Conservation (phyloP, 2,113 vertebrate species). For the Donacobius atricapilla region DNA sequence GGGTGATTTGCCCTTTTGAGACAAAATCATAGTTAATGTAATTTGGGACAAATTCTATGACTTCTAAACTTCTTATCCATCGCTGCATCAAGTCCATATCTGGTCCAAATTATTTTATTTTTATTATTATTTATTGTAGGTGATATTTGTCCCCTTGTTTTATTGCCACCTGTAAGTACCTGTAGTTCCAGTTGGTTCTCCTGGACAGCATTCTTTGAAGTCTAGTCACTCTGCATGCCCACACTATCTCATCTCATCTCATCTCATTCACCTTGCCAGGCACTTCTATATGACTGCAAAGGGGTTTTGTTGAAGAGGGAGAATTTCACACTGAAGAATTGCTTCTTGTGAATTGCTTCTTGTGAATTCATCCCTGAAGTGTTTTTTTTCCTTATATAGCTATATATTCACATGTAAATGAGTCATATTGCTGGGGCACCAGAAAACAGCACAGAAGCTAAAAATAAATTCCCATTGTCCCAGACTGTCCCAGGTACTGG, state of each 20-base stretch:
- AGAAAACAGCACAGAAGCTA: not conserved
- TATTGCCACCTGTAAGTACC: not conserved
- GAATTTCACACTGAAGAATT: not conserved
- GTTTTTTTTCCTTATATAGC: not conserved
- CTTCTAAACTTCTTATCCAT: not conserved
- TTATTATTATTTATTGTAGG: not conserved
- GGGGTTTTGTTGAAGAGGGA: not conserved
- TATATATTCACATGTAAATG: not conserved
- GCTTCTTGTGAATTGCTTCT: not conserved
- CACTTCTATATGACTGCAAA: not conserved
- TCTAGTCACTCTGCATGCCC: not conserved
- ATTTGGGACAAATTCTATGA: not conserved
- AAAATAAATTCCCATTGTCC: not conserved
- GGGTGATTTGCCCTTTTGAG: not conserved
- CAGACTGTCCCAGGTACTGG: not conserved
- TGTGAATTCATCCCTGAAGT: not conserved
- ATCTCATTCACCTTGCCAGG: not conserved
- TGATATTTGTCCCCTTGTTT: not conserved
- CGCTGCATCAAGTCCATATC: not conserved
- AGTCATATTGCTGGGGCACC: not conserved
- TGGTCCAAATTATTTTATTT: not conserved
- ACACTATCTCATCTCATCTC: not conserved
- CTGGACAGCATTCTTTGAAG: not conserved
- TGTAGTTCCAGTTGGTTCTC: not conserved
- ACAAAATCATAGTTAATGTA: not conserved